Conservation (phyloP, 2,113 vertebrate genomes). For the Protobothrops mucrosquamatus region DNA sequence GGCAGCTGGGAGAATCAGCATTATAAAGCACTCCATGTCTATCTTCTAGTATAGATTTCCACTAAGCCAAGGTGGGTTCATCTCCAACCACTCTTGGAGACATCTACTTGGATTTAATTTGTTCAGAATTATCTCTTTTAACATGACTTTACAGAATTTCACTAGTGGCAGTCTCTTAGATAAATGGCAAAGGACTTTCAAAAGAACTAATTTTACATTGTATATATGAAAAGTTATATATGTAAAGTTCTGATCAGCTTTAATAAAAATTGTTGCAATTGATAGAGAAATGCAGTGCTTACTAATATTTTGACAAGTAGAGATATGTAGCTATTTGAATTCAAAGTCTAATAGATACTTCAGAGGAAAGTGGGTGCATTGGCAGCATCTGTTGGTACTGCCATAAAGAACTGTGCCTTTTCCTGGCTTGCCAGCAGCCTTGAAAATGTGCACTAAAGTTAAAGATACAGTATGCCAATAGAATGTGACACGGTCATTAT, state of each 20-base stretch:
- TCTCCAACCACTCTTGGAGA: background rate
- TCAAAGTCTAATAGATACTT: background rate
- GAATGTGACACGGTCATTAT: background rate
- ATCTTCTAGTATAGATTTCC: background rate
- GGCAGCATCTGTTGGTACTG: background rate
- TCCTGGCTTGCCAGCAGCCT: background rate
- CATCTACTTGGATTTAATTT: background rate
- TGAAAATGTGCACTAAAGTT: background rate
- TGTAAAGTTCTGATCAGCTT: background rate
- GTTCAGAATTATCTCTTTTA: background rate
- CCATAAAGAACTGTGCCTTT: background rate
- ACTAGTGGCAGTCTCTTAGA: background rate
- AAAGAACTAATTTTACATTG: background rate
- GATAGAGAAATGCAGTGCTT: background rate
- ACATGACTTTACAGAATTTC: background rate
- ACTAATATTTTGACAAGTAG: conserved; percentile 2
- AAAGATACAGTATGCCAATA: background rate
- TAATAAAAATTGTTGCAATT: background rate
- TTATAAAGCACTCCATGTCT: background rate
- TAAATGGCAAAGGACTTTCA: background rate
- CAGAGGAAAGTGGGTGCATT: background rate
- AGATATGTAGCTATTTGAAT: background rate
- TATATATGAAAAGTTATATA: background rate
- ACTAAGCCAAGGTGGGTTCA: background rate
- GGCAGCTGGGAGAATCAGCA: background rate